Base-by-base conservation (phyloP, 2,797 vertebrate genomes). In the Hypotaenidia okinawae region DNA sequence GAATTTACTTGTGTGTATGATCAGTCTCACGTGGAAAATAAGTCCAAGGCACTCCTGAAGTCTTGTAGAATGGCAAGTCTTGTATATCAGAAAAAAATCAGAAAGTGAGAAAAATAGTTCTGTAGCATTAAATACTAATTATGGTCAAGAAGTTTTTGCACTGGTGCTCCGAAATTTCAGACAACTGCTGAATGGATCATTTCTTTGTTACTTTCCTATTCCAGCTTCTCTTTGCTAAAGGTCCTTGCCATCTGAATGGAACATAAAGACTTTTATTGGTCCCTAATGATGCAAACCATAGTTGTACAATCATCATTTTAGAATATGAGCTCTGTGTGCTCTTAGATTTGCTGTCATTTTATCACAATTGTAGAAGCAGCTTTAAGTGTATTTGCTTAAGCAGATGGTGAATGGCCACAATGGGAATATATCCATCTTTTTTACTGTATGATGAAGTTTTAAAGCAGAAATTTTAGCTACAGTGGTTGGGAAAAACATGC, bases 301-400 rank as follows among this genome's bases (percentile, higher is more conserved):
- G 92, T 91, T 97, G 93, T 94, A 91, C 84, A 93, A 96, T 97
- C 88, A 97, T 97, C 84, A 95, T 95, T 97, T 96, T 87, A 79
- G 94, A 96, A 87, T 95, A 94, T 95, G 82, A 88, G 79, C 57
- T 93, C 89, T 97, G 54, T 89, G 88, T 55, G 78, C 89, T 96
- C 52, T 96, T 95, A 93, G 80, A 90, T 94, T 84, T 94, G 45
- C 80, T 90, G 61, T 96, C 79, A 94, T 92, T 97, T 96, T 93
- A 97, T 97, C 94, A 95, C 90, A 96, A 91, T 84, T 95, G 80
- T 81, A 80, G 90, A 97, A 97, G 67, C 82, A 94, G 95, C 92
- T 96, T 97, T 97, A 97, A 97, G 94, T 96, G 74, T 97, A 94
- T 97, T 98, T 97, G 92, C 93, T 97, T 97, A 97, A 97, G 75